Conservation (phyloP, 2,113 vertebrate species). For the Candoia aspera region DNA sequence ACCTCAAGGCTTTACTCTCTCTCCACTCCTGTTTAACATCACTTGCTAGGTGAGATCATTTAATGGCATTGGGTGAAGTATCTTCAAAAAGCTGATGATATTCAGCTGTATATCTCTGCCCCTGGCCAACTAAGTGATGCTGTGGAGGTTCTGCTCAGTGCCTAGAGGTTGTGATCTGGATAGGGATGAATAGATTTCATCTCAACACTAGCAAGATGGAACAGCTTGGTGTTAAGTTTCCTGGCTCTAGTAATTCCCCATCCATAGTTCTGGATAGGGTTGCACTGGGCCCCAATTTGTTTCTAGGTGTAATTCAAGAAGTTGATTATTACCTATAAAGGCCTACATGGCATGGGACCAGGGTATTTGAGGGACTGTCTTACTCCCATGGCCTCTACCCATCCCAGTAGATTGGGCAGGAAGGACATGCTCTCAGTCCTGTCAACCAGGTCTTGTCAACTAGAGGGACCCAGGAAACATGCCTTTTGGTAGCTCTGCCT, state of each 20-base stretch:
- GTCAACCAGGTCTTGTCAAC: neutral
- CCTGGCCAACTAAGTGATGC: neutral
- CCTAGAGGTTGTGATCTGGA: neutral
- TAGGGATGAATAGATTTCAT: neutral
- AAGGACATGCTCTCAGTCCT: neutral
- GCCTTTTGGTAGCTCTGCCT: neutral
- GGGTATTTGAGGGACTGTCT: neutral
- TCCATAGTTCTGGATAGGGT: neutral
- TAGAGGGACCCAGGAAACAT: neutral
- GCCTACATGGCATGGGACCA: neutral
- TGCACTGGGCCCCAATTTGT: neutral
- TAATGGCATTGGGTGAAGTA: neutral
- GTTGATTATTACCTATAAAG: neutral
- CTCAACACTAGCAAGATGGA: neutral
- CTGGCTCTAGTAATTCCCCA: neutral
- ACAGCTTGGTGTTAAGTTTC: neutral
- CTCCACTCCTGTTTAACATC: neutral
- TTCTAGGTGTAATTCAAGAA: neutral
- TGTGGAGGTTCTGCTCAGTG: neutral
- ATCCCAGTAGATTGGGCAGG: neutral
- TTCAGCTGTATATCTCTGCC: neutral
- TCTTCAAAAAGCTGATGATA: neutral
- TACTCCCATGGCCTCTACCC: neutral
- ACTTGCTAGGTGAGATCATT: neutral
- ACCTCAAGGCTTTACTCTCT: neutral